phyloP scores from a whole-genome alignment of 2,888 invertebrate genomes.

The Drosophila meridionalis region DNA sequence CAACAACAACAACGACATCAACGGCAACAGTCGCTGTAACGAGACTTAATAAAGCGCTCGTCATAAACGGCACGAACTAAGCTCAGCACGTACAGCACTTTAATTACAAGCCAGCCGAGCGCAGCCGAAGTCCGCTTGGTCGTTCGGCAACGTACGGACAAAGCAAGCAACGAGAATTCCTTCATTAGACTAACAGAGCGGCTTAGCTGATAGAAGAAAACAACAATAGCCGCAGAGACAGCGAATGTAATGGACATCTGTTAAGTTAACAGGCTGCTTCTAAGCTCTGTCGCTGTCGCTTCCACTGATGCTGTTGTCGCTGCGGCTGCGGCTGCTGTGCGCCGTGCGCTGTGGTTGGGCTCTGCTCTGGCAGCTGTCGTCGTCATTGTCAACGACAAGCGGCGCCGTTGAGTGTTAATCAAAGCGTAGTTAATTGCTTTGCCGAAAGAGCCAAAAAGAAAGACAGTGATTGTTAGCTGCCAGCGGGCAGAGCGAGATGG shows the following conservation, averaged over 20 bases:
- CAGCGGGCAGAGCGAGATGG: neutral
- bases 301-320: constrained; percentile 7
- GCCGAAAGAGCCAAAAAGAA: constrained; percentile 71
- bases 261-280: constrained; percentile 67
- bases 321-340: constrained; percentile 1
- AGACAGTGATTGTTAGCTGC: constrained; percentile 67
- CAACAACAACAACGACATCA: constrained; percentile 21
- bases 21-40: constrained; percentile 30
- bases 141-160: constrained; percentile 28
- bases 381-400: constrained; percentile 69
- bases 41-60: constrained; percentile 57
- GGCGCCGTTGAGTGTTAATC: constrained; percentile 76
- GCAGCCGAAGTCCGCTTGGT: constrained; percentile 29
- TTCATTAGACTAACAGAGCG: constrained; percentile 58
- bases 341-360: neutral
- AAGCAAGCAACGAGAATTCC: constrained; percentile 12
- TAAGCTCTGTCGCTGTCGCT: constrained; percentile 40
- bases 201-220: constrained; percentile 35
- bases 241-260: constrained; percentile 74
- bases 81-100: constrained; percentile 68
- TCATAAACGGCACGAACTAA: constrained; percentile 57
- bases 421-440: constrained; percentile 82
- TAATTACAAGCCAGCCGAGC: constrained; percentile 59
- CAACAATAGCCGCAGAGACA: constrained; percentile 32
- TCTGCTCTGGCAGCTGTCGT: constrained; percentile 64